Evolutionary conservation across 1,140 invertebrate species (phyloP).

Genomic region (Sarcophaga bullata): DNA sequence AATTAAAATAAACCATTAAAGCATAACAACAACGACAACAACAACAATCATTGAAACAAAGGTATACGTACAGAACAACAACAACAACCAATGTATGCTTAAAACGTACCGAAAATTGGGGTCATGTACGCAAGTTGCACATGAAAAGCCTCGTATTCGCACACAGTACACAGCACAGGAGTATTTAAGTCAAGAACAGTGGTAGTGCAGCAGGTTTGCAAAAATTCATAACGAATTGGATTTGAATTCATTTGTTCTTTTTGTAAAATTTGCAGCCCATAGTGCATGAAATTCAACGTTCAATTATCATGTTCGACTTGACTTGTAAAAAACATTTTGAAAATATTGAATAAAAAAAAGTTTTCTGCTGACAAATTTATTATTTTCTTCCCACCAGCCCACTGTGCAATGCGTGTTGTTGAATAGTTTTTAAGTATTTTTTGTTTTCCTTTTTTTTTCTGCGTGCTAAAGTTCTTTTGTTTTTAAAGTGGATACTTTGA

Average conservation of each 20-base stretch:
- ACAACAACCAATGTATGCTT: slow-evolving; percentile 33
- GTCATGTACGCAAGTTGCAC: slow-evolving; percentile 57
- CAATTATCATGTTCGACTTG: no score
- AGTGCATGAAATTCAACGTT: background rate
- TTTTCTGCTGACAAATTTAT: no score
- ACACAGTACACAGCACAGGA: no score
- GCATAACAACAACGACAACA: background rate
- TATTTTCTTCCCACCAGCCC: background rate
- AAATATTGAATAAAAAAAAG: no score
- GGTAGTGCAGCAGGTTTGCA: background rate
- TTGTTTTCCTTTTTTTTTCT: background rate
- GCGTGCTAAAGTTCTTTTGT: slow-evolving; percentile 25
- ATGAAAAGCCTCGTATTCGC: background rate
- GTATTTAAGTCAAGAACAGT: no score
- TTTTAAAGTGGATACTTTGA: slow-evolving; percentile 3
- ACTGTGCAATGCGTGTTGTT: slow-evolving; percentile 18
- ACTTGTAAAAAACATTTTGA: no score
- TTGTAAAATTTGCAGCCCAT: background rate
- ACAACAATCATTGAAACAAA: no score
- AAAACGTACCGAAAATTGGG: slow-evolving; percentile 57
- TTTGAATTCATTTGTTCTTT: background rate
- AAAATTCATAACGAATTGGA: background rate
- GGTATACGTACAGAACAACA: no score
- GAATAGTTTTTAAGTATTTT: background rate
- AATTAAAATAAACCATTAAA: background rate